Percentiles rank a stretch among this genome's conserved stretches.
Conservation (phyloP, 53 echinoderm and acorn worm species). For the Mesocentrotus franciscanus region DNA sequence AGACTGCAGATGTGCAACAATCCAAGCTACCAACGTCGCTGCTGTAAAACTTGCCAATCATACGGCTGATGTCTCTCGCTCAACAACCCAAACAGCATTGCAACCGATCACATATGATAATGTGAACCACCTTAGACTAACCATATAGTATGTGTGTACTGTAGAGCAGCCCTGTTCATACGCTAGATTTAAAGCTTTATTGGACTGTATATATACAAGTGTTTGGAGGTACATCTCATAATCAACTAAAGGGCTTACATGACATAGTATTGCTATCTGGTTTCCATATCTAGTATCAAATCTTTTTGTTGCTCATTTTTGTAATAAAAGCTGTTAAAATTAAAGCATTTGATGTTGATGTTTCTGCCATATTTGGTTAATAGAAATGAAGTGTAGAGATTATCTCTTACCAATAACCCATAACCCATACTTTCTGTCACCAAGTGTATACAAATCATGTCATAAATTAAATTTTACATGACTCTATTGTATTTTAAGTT, state of each 20-base stretch:
- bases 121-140: background rate
- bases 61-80: constrained; percentile 42
- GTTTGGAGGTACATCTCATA: background rate
- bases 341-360: background rate
- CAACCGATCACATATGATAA: background rate
- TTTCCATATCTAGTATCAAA: background rate
- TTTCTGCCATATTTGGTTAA: background rate
- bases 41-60: constrained; percentile 63
- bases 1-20: constrained; percentile 65
- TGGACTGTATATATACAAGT: constrained; percentile 20
- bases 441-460: no score
- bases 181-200: constrained; percentile 26
- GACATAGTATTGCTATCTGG: background rate
- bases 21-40: constrained; percentile 63
- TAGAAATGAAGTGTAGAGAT: background rate
- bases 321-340: background rate
- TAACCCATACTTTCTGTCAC: background rate
- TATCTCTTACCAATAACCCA: background rate
- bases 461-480: no score
- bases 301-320: background rate
- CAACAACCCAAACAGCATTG: background rate
- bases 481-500: background rate
- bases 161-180: background rate
- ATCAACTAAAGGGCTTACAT: background rate
- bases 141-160: constrained; percentile 33